phyloP scores from a whole-genome alignment of 2,888 invertebrate genomes.

The Caenorhabditis doughertyi region DNA sequence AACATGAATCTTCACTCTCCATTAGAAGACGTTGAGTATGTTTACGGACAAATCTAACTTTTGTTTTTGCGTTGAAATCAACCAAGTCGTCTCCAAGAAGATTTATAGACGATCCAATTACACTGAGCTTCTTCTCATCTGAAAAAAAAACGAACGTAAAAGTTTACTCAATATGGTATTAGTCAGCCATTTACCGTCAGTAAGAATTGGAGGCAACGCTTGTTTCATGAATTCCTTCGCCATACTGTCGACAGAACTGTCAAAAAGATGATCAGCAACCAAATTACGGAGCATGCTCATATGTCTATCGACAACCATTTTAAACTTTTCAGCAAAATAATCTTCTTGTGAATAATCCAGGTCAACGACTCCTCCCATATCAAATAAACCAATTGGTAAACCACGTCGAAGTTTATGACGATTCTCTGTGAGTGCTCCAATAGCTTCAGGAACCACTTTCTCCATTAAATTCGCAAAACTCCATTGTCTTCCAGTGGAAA shows the following conservation, averaged over 20 bases:
- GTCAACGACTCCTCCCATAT: constrained; percentile 75
- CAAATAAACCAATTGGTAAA: constrained; percentile 71
- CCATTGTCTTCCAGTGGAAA: constrained; percentile 94
- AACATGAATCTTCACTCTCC: constrained; percentile 73
- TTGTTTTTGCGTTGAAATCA: constrained; percentile 64
- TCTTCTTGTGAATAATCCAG: constrained; percentile 72
- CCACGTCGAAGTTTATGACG: constrained; percentile 66
- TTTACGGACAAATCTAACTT: constrained; percentile 76
- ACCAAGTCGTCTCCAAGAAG: constrained; percentile 61
- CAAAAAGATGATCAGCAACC: constrained; percentile 85
- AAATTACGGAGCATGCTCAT: constrained; percentile 68
- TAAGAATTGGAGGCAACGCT: constrained; percentile 89
- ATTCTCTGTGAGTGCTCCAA: constrained; percentile 47
- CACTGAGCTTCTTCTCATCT: constrained; percentile 66
- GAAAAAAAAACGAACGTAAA: not conserved
- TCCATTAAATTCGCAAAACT: constrained; percentile 93
- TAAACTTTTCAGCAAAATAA: constrained; percentile 70
- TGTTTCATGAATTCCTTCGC: constrained; percentile 91
- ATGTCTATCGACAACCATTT: constrained; percentile 69
- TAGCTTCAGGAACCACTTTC: constrained; percentile 84
- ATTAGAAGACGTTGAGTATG: constrained; percentile 80
- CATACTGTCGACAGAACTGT: constrained; percentile 92
- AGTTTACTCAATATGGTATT: no score
- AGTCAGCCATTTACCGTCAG: no score
- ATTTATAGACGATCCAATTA: constrained; percentile 48